Evolutionary conservation across 1,140 invertebrate genomes (phyloP), one percentile per base, ranked within the genome.

Genomic region (Bemisia tabaci): DNA sequence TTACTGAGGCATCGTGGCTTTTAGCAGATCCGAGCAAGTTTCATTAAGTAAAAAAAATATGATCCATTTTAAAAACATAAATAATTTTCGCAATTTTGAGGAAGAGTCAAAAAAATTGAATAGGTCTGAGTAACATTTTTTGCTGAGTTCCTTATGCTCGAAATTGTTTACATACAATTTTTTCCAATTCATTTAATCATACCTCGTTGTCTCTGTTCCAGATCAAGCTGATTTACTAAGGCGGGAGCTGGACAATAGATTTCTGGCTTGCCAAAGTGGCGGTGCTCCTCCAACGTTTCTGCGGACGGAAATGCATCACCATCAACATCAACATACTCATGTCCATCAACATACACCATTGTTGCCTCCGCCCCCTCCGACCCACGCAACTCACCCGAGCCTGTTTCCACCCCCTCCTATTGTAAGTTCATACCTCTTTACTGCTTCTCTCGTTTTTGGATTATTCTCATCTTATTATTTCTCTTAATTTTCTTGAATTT

Each of bases 291-390:
- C 71, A 65, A 77, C 78, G 59, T 70, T 65, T 26, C 79, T 90
- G 70, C 83, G 91, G 70, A 89, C 88, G 12, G 90, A 93, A 77
- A 87, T 92, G 84, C 91, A 93, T 77, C 91, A 93, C 79, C 91
- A 93, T 81, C 90, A 93, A 75, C 90, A 93, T 78, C 90, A 92
- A 72, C 90, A 92, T 76, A 91, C 90, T 25, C 92, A 95, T 77
- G 87, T 94, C 69, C 92, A 94, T 81, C 91, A 92, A 76, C 90
- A 90, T 72, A 85, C 88, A 73, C 82, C 84, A 71, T 82, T 84
- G 22, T 74, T 84, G 64, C 74, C 82, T 63, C 83, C 80, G 58
- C 82, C 86, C 60, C 79, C 82, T 33, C 72, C 79, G 27, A 26
- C 68, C 39, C 61, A 62, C 25, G 39, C 60, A 65, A 60, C 60